Conservation (phyloP, 2,797 vertebrate species). For the Scolopax bukidnonensis region DNA sequence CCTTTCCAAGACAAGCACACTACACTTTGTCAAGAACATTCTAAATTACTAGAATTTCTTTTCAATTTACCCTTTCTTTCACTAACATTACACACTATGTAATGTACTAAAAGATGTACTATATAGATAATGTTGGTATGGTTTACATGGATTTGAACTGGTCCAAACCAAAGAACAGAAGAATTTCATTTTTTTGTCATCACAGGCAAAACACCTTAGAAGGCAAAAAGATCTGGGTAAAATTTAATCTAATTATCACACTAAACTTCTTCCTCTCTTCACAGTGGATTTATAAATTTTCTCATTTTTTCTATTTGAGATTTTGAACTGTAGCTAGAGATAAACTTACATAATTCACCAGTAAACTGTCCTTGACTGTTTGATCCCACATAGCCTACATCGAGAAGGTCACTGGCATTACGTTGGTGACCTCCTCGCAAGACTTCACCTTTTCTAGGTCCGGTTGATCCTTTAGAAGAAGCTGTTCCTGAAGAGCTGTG, state of each 20-base stretch:
- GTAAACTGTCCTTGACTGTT: conserved; percentile 93
- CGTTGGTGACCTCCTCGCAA: conserved; percentile 90
- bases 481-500: conserved; percentile 97
- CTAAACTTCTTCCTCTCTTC: background rate
- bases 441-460: conserved; percentile 91
- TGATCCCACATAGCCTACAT: conserved; percentile 90
- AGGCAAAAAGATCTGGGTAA: background rate
- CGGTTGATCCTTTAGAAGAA: conserved; percentile 97
- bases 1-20: background rate
- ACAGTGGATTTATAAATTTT: background rate
- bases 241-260: background rate
- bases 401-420: conserved; percentile 89
- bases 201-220: background rate
- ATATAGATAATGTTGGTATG: background rate
- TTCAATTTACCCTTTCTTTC: background rate
- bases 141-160: background rate
- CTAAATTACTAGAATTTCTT: background rate
- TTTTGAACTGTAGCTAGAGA: conserved; percentile 21
- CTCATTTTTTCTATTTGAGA: background rate
- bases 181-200: background rate
- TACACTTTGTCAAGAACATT: background rate
- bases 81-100: background rate
- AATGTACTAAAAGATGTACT: background rate
- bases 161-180: background rate
- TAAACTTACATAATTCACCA: conserved; percentile 95